Percentiles rank a stretch among this genome's conserved stretches.
phyloP scores from a whole-genome alignment of 2,113 vertebrate species.

The Myrmecophaga tridactyla region DNA sequence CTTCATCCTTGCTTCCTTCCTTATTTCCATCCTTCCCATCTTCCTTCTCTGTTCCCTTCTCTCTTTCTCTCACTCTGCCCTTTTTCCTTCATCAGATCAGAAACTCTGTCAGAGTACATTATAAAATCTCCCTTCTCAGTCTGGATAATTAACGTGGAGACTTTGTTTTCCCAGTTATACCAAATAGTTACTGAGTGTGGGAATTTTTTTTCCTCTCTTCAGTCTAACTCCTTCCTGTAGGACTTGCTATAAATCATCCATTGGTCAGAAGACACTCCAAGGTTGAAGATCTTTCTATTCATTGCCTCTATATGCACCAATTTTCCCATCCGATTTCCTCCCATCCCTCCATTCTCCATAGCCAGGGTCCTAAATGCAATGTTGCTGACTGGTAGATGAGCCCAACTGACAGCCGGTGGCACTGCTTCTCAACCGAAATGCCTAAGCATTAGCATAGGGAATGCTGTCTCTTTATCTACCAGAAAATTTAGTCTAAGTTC shows the following conservation, averaged over 20 bases:
- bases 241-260: neutral
- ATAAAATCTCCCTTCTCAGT: neutral
- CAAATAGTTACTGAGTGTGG: neutral
- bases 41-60: neutral
- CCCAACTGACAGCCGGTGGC: constrained; percentile 65
- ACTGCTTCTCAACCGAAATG: constrained; percentile 69
- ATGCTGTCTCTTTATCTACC: neutral
- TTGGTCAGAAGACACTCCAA: neutral
- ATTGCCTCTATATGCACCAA: neutral
- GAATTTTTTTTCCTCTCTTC: neutral
- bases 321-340: neutral
- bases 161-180: neutral
- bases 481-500: neutral
- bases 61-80: neutral
- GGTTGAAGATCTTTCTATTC: neutral
- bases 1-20: neutral
- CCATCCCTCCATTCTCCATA: neutral
- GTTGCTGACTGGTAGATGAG: neutral
- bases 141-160: neutral
- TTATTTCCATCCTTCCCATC: neutral
- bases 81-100: neutral
- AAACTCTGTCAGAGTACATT: neutral
- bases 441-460: neutral
- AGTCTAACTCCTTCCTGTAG: neutral
- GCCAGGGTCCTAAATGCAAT: neutral